Conservation (phyloP, 2,888 invertebrate species). For the Rhyacophila evoluta region DNA sequence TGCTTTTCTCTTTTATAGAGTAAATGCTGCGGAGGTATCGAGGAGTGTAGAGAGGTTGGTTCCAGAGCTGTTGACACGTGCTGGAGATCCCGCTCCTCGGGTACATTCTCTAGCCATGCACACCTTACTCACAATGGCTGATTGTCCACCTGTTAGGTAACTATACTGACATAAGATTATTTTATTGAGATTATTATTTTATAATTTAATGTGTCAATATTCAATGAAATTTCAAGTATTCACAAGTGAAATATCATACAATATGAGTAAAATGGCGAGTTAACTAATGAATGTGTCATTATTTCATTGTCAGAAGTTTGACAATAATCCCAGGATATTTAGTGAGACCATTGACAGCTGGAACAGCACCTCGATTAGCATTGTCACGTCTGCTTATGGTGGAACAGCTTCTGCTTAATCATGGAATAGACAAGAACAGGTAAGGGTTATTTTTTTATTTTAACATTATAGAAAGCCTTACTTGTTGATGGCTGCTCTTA, state of each 20-base stretch:
- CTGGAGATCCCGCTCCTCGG: conserved; percentile 88
- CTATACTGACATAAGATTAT: no score
- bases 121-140: conserved; percentile 87
- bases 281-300: no score
- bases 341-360: conserved; percentile 85
- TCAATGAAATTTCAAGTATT: no score
- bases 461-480: no score
- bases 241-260: no score
- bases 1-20: conserved; percentile 66
- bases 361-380: conserved; percentile 87
- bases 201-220: no score
- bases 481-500: no score
- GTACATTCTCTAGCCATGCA: conserved; percentile 90
- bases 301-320: conserved; percentile 75
- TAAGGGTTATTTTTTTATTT: no score
- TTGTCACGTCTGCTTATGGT: conserved; percentile 89
- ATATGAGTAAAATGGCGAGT: no score
- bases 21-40: conserved; percentile 84
- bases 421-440: conserved; percentile 90
- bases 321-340: conserved; percentile 87
- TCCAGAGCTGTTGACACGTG: conserved; percentile 86
- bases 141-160: conserved; percentile 84
- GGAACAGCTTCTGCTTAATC: conserved; percentile 85
- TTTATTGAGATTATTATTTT: no score
- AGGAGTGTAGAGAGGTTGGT: conserved; percentile 85